Base-by-base conservation (phyloP, 2,888 invertebrate genomes). In the Drosophila limbata region DNA sequence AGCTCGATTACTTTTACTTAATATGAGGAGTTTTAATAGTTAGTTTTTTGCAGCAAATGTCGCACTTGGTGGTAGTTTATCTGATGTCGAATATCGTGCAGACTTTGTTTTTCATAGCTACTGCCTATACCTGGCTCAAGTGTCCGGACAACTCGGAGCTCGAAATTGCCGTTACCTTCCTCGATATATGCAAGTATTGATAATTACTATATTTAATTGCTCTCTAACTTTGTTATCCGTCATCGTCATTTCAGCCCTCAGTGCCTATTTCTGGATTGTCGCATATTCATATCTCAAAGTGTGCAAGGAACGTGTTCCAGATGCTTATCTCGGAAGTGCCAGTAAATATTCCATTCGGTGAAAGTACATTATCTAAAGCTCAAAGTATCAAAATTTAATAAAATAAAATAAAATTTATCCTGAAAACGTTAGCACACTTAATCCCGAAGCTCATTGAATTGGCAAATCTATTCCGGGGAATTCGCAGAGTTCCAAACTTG, bases 211-310 rank as follows among this genome's bases (percentile, higher is more conserved):
- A 28, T 11, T 40, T 13, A 9, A 19, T 1, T 25, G 15, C 4
- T 17, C 9, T 1, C 11, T 8, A n/a, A 8, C 3, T 11, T 2
- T 25, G 4, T 8, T 31, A 10, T 15, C 15, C 4, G 2, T 15
- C 1, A 19, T 13, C 42, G 6, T 63, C 4, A 1, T 31, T 47
- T 2, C 21, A 77, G 77, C 48, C 1, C 0, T 31, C 0, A 39
- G 69, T 35, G 0, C 79, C 5, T 82, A 82, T 42, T 69, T 76
- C 35, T 72, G 65, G 76, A 0, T 72, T 1, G 57, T 76, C 9
- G 67, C 73, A 6, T 52, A 55, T 19, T 67, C 69, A 0, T 72
- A 35, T 25, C 63, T 53, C 6, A 17, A 6, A 15, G 6, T 15
- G 2, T 79, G 82, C 48, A 59, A 19, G 15, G 40, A 63, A 1